Conservation (phyloP, 2,888 invertebrate species). For the Acanthococcus lagerstroemiae region DNA sequence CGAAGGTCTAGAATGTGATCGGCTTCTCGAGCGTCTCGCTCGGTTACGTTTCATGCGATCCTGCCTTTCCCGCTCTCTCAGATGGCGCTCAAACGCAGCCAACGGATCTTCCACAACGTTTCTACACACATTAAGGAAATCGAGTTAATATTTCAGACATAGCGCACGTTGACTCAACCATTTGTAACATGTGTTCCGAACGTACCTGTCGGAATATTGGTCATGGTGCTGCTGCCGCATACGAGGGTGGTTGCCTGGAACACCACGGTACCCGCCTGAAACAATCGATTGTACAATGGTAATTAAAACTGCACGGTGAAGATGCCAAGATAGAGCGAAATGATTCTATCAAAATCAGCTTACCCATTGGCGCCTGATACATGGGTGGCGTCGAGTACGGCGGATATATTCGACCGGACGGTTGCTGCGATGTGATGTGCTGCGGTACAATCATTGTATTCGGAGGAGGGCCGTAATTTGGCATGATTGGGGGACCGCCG, state of each 20-base stretch:
- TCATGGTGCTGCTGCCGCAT: background rate
- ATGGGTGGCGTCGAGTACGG: background rate
- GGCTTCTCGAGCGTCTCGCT: constrained; percentile 34
- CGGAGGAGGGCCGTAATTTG: constrained; percentile 9
- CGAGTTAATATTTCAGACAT: too few relatives aligned
- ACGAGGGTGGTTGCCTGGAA: background rate
- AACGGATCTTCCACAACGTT: constrained; percentile 74
- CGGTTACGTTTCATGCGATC: constrained; percentile 32
- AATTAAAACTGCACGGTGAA: too few relatives aligned
- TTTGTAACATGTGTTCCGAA: too few relatives aligned
- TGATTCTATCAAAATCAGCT: too few relatives aligned
- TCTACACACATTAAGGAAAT: constrained; percentile 7
- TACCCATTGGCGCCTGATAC: constrained; percentile 17
- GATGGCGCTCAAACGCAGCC: constrained; percentile 76
- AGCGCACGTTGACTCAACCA: too few relatives aligned
- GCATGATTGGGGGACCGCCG: background rate
- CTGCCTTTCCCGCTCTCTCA: constrained; percentile 69
- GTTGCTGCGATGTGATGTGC: constrained; percentile 7
- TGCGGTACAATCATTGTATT: constrained; percentile 16
- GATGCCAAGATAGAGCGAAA: too few relatives aligned
- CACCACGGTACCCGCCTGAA: background rate
- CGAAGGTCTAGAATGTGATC: constrained; percentile 14
- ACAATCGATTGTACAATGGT: background rate
- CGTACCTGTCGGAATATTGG: constrained; percentile 1
- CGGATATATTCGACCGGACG: constrained; percentile 1